Evolutionary conservation across 2,113 vertebrate genomes (phyloP), one percentile per base, ranked within the genome.

Genomic region (Picathartes gymnocephalus): DNA sequence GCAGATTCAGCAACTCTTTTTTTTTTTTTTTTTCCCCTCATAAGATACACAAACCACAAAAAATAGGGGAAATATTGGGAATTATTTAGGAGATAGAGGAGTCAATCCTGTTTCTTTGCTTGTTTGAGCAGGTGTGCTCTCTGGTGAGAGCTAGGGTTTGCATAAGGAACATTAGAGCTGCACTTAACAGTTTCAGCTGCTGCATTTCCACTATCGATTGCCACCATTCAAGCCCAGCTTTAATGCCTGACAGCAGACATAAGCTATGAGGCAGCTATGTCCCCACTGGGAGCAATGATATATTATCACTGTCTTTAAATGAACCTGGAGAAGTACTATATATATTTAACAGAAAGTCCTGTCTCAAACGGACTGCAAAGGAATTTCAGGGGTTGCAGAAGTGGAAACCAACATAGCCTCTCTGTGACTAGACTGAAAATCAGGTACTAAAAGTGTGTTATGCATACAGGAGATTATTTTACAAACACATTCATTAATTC

Each of bases 251-350:
- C 92, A 90, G 94, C 85, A 95, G 84, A 58, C 44, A 50, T 42
- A 64, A 92, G 37, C 58, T 76, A 64, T 47, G 85, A 96, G 70
- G 50, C 74, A 93, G 66, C 68, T 70, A 90, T 62, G 51, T 64
- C 54, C 79, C 95, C 57, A 51, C 40, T 72, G 92, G 92, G 94
- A 96, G 47, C 81, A 88, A 86, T 81, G 79, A 92, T 91, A 39
- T 77, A 88, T 88, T 92, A 94, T 73, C 69, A 56, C 56, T 74
- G 44, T 74, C 80, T 95, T 86, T 84, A 74, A 79, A 90, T 48
- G 79, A 92, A 88, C 90, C 79, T 92, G 37, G 35, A 93, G 76
- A 86, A 86, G 71, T 24, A 73, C 47, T 77, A 35, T 25, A 28
- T 44, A 48, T 65, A 73, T 69, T 86, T 89, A 95, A 93, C 17